Evolutionary conservation across 2,888 invertebrate genomes (phyloP), one percentile per base, ranked within the genome.

Genomic region (Drosophila flavopinicola): DNA sequence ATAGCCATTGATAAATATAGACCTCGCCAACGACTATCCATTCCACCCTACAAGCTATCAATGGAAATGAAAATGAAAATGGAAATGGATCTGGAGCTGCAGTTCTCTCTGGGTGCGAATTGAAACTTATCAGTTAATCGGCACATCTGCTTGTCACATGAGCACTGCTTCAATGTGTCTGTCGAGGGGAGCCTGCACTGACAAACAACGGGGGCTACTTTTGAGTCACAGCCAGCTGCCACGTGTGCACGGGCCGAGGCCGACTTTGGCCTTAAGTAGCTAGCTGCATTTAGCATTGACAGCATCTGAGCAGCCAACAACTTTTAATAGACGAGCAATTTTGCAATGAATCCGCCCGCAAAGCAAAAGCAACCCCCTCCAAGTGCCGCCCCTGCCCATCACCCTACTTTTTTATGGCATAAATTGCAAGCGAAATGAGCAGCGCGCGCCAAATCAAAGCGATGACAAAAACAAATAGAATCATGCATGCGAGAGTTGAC

Each of bases 81-180:
- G 76, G 42, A 53, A 53, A 63, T 63, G 52, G 2, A 47, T 29
- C 47, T 59, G 49, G n/a, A 45, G 51, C 38, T 27, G 39, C 17
- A 32, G 24, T 17, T 61, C 33, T 60, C 52, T 42, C 23, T n/a
- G 42, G 65, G 59, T 56, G 61, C 53, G 57, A 75, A 82, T 78
- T 75, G 78, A 82, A 85, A 85, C 61, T 71, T 85, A 87, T 85
- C 84, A 85, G 86, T 85, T 87, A 76, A 87, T 85, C 83, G 79
- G 70, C 83, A 78, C 83, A 84, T 84, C 86, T 84, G 83, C 51
- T 79, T 87, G 83, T 87, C 87, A 83, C 84, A 85, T 85, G 87
- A 79, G 44, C 57, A 58, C 7, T 37, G 48, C 33, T 32, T 33
- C 10, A 0, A 13, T 30, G 13, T 1, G 1, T 10, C n/a, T n/a